Evolutionary conservation across 1,140 invertebrate species (phyloP), one percentile per base, ranked within the genome.

Genomic region (Lasioglossum baleicum): DNA sequence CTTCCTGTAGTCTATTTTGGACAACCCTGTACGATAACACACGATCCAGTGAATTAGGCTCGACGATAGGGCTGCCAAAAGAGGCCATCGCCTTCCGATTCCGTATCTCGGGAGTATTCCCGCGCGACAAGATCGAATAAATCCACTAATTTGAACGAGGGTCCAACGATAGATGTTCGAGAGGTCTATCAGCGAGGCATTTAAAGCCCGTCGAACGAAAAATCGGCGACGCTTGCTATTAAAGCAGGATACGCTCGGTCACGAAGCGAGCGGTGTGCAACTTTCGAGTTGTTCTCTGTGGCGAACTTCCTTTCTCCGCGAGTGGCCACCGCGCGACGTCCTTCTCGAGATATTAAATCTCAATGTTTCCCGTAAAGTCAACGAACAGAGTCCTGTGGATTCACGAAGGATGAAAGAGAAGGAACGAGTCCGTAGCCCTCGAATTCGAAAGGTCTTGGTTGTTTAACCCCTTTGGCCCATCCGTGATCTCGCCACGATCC

Each of bases 211-310:
- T n/a, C 42, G 42, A 44, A n/a, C 35, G 64, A 65, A 11, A 26
- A 42, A 56, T 44, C 5, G 26, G 7, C n/a, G 40, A 22, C 2
- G 7, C 51, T 63, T 56, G 67, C 40, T 1, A 13, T 48, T 65
- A 22, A 20, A 42, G 53, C 70, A 53, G 48, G 70, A 66, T 61
- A 69, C 56, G 67, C 56, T 83, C 53, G 13, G 76, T 71, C 73
- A 67, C 61, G 70, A 73, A 72, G 61, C 65, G 69, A 81, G 70
- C 65, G 26, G n/a, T 42, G 44, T 20, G 26, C 82, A 76, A 83
- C 82, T 85, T 83, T 81, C 82, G 35, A 85, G 71, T 51, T 53
- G 58, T 84, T 86, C 80, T 85, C 83, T 83, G 76, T 69, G 73
- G 53, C 72, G 68, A 85, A 83, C 73, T 80, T 85, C 83, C 76